phyloP scores from a whole-genome alignment of 1,140 invertebrate genomes.

The Cotesia typhae region DNA sequence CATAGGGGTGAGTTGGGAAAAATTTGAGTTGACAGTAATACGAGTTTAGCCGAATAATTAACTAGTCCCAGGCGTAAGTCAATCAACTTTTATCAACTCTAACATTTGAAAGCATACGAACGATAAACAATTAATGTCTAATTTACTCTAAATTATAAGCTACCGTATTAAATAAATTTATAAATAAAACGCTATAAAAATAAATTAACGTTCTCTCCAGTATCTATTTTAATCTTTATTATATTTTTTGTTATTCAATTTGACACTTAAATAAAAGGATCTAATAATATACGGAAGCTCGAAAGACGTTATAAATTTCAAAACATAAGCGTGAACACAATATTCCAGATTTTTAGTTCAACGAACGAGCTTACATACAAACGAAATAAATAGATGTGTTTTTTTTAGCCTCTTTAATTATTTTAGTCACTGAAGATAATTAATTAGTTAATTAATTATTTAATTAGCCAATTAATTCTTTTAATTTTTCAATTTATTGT shows the following conservation, averaged over 20 bases:
- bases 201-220: too few relatives aligned
- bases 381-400: neutral
- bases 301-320: slow-evolving; percentile 1
- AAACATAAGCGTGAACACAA: slow-evolving; percentile 14
- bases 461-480: too few relatives aligned
- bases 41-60: slow-evolving; percentile 36
- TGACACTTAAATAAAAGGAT: too few relatives aligned
- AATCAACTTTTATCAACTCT: neutral
- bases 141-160: neutral
- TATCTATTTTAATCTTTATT: too few relatives aligned
- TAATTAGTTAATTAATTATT: too few relatives aligned
- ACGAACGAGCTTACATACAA: neutral
- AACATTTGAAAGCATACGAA: too few relatives aligned
- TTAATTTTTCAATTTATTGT: too few relatives aligned
- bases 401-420: too few relatives aligned
- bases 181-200: too few relatives aligned
- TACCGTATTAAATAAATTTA: neutral
- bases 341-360: slow-evolving; percentile 7
- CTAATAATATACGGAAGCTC: too few relatives aligned
- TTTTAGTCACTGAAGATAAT: too few relatives aligned
- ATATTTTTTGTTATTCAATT: too few relatives aligned
- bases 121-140: neutral
- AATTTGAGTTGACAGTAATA: slow-evolving; percentile 37
- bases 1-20: slow-evolving; percentile 19
- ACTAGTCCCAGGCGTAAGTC: neutral